Evolutionary conservation across 2,113 vertebrate species (phyloP).

Genomic region (Numenius arquata): DNA sequence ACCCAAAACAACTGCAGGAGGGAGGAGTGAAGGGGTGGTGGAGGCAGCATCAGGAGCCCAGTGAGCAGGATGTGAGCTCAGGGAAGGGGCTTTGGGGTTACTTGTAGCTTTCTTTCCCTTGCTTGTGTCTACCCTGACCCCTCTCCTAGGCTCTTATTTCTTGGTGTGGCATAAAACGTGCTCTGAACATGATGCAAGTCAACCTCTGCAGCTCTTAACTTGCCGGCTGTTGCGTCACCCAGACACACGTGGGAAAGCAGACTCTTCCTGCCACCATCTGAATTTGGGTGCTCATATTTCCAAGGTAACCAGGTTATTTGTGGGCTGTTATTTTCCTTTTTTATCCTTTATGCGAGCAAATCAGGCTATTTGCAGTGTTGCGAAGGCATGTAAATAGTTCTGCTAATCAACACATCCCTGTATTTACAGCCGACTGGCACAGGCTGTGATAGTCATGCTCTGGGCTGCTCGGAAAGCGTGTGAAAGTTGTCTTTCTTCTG

Average conservation of each 20-base stretch:
- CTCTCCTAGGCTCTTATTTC: background rate
- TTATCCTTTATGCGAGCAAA: background rate
- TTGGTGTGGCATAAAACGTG: background rate
- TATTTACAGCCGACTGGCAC: background rate
- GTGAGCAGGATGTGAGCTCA: background rate
- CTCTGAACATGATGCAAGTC: background rate
- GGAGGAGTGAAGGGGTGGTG: background rate
- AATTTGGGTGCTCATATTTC: slow-evolving; percentile 22
- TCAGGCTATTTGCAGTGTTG: background rate
- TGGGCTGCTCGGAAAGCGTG: background rate
- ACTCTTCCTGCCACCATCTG: background rate
- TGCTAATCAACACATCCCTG: background rate
- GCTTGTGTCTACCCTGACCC: background rate
- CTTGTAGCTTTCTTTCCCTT: background rate
- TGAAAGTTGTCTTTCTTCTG: background rate
- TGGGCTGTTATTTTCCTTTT: slow-evolving; percentile 1
- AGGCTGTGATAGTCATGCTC: background rate
- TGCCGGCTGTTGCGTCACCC: background rate
- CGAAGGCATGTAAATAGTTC: background rate
- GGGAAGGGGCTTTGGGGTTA: background rate
- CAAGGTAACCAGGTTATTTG: slow-evolving; percentile 47
- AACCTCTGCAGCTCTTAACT: slow-evolving; percentile 14
- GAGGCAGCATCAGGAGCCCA: background rate
- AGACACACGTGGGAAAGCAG: background rate
- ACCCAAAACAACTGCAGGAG: background rate